Conservation (phyloP, 2,888 invertebrate genomes). For the Pyrrhosoma nymphula region DNA sequence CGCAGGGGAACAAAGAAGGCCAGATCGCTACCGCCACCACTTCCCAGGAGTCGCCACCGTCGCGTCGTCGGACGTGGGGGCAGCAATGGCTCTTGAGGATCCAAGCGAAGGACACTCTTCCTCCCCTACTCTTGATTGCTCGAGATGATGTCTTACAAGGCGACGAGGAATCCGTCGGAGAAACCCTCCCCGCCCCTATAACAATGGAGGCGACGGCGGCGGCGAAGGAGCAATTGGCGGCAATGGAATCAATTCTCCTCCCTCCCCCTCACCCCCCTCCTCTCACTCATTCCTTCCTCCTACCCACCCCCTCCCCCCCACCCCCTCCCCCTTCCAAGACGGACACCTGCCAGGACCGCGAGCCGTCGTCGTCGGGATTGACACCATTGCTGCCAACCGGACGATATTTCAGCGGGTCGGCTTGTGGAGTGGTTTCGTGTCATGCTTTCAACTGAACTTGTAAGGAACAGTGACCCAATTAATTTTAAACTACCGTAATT, state of each 20-base stretch:
- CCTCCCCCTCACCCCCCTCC: not conserved
- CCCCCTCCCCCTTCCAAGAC: not conserved
- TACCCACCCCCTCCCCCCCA: not conserved
- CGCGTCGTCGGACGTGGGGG: not conserved
- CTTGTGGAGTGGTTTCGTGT: too few species aligned
- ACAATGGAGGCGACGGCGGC: too few species aligned
- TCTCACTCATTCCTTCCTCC: not conserved
- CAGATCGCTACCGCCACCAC: not conserved
- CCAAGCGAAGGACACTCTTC: not conserved
- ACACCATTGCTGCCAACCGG: not conserved
- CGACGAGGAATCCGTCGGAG: not conserved
- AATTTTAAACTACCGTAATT: too few species aligned
- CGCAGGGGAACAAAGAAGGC: too few species aligned
- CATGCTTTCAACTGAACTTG: too few species aligned
- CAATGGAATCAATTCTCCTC: not conserved
- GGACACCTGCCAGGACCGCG: not conserved
- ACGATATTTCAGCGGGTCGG: not conserved
- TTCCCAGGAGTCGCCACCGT: slow-evolving; percentile 14
- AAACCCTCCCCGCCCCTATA: not conserved
- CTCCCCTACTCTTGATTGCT: not conserved
- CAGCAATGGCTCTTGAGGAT: not conserved
- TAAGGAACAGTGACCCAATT: too few species aligned
- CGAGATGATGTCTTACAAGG: slow-evolving; percentile 5
- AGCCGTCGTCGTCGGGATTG: not conserved
- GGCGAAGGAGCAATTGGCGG: not conserved